A percentile compares a stretch with the other conserved stretches of the same genome.
These are phyloP conservation scores for Biston betularia DNA, from an alignment of 2,888 invertebrate genomes.

Conservation along the genomic window DNA sequence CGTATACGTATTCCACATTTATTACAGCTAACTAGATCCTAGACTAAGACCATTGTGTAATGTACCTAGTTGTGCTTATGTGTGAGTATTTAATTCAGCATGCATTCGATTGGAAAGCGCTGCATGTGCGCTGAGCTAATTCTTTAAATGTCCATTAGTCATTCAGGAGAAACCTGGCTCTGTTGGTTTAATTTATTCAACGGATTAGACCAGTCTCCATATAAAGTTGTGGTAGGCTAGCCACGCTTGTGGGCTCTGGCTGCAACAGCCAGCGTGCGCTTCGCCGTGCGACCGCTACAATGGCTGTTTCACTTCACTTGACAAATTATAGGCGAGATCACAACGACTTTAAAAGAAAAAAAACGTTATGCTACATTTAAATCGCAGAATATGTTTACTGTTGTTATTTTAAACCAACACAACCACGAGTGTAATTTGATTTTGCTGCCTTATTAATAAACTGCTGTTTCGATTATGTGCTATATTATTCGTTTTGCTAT, in stretches of 20 bases:
- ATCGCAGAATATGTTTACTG: not conserved
- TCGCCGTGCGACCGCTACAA: slow-evolving; percentile 19
- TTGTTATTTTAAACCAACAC: no score
- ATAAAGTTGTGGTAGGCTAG: slow-evolving; percentile 59
- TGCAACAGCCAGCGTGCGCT: not conserved
- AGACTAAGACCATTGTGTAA: slow-evolving; percentile 28
- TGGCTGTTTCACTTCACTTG: slow-evolving; percentile 33
- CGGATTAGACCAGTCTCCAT: slow-evolving; percentile 79
- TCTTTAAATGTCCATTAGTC: slow-evolving; percentile 75
- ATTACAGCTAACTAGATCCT: slow-evolving; percentile 23
- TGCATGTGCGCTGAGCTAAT: slow-evolving; percentile 67
- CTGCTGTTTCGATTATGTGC: no score
- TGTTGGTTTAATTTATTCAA: slow-evolving; percentile 77
- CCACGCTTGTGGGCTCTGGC: slow-evolving; percentile 52
- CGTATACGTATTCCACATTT: slow-evolving; percentile 25
- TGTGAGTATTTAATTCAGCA: slow-evolving; percentile 28
- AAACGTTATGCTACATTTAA: slow-evolving; percentile 18
- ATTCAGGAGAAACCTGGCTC: slow-evolving; percentile 80
- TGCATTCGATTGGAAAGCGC: slow-evolving; percentile 65
- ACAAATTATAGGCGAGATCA: slow-evolving; percentile 29
- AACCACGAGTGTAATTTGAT: no score
- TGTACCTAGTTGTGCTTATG: slow-evolving; percentile 24
- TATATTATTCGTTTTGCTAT: no score
- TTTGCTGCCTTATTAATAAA: no score
- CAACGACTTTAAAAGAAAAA: not conserved